phyloP scores from a whole-genome alignment of 2,797 vertebrate species.

The Sus cebifrons region DNA sequence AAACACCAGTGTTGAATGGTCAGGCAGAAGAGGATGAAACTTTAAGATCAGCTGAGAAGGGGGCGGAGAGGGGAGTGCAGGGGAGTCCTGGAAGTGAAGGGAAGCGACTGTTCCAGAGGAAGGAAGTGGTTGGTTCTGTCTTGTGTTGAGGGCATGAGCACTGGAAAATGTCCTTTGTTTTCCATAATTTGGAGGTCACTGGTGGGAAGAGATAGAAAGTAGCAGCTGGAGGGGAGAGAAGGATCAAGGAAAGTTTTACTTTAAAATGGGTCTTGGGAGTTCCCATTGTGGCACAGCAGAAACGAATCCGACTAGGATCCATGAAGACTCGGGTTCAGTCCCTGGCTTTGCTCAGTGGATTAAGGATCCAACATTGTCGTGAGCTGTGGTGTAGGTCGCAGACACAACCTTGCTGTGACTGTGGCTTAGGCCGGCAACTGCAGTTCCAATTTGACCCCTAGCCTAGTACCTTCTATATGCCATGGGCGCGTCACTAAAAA shows the following conservation, averaged over 20 bases:
- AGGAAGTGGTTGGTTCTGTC: not conserved
- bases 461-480: too few relatives aligned
- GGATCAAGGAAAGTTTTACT: constrained; percentile 34
- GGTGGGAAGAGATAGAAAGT: not conserved
- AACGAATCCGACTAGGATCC: too few relatives aligned
- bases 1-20: not conserved
- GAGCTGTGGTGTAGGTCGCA: too few relatives aligned
- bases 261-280: not conserved
- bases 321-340: too few relatives aligned
- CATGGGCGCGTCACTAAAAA: too few relatives aligned
- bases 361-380: too few relatives aligned
- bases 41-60: not conserved
- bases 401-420: too few relatives aligned
- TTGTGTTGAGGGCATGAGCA: not conserved
- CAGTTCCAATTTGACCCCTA: too few relatives aligned
- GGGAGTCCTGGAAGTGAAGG: not conserved
- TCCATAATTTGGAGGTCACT: not conserved
- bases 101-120: not conserved
- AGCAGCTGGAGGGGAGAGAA: not conserved
- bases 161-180: not conserved
- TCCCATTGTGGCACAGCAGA: too few relatives aligned
- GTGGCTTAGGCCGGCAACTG: too few relatives aligned
- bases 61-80: not conserved
- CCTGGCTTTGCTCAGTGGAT: too few relatives aligned
- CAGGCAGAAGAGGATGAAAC: not conserved